Conservation (phyloP, 2,113 vertebrate species). For the Nansenia antarctica region DNA sequence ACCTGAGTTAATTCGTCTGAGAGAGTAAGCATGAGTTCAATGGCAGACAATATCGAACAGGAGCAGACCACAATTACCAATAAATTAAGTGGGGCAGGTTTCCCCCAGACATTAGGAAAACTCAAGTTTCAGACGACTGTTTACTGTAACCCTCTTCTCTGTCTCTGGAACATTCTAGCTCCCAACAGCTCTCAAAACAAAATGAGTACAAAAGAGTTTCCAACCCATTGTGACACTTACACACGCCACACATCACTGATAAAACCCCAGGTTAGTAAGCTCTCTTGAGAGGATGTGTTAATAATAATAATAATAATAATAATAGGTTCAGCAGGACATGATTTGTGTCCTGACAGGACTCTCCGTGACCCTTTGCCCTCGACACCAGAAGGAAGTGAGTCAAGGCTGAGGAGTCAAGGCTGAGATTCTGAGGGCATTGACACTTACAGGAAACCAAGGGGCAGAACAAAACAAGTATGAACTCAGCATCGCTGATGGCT, state of each 20-base stretch:
- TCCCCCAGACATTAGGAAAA: background rate
- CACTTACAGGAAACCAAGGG: conserved; percentile 50
- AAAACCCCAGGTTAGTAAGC: background rate
- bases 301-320: too few species aligned
- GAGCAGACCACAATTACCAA: background rate
- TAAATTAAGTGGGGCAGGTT: conserved; percentile 6
- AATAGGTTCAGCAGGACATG: background rate
- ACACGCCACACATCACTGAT: background rate
- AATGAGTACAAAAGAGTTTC: background rate
- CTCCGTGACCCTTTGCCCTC: conserved; percentile 37
- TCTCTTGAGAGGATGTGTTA: conserved; percentile 23
- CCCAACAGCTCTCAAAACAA: background rate
- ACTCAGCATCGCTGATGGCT: conserved; percentile 11
- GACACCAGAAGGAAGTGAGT: conserved; percentile 38
- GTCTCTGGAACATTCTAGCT: background rate
- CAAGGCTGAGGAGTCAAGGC: conserved; percentile 36
- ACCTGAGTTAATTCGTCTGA: background rate
- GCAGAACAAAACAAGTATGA: conserved; percentile 28
- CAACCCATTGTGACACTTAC: background rate
- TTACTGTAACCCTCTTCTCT: background rate
- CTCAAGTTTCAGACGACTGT: background rate
- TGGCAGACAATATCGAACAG: background rate
- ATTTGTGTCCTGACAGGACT: conserved; percentile 35
- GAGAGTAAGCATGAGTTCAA: background rate
- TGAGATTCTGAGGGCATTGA: conserved; percentile 16